Conservation (phyloP, 2,888 invertebrate species). For the Ophion slaviceki region DNA sequence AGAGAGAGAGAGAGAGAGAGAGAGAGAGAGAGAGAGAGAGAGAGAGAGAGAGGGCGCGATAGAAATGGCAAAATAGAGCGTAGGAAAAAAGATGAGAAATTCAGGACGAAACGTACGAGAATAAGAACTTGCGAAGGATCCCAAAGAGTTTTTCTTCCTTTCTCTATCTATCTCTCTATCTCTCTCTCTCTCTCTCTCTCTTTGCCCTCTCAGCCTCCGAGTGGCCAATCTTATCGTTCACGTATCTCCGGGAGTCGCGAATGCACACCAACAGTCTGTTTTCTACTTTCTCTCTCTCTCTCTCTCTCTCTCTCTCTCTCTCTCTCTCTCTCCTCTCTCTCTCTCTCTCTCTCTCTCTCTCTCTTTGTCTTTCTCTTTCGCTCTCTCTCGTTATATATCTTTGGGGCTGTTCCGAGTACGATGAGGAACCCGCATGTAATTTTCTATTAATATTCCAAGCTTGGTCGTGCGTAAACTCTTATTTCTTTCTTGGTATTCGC, state of each 20-base stretch:
- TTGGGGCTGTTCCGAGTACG: slow-evolving; percentile 21
- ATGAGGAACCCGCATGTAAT: slow-evolving; percentile 74
- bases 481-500: slow-evolving; percentile 58
- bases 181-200: too few relatives aligned
- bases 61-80: slow-evolving; percentile 38
- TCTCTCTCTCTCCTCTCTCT: slow-evolving; percentile 42
- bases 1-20: slow-evolving; percentile 64
- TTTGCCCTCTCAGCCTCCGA: slow-evolving; percentile 30
- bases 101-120: slow-evolving; percentile 48
- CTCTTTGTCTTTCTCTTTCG: slow-evolving; percentile 40
- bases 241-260: slow-evolving; percentile 76
- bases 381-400: slow-evolving; percentile 41
- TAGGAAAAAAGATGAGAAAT: slow-evolving; percentile 26
- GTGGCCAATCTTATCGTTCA: slow-evolving; percentile 72
- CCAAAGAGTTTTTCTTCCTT: slow-evolving; percentile 35
- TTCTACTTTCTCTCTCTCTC: slow-evolving; percentile 40
- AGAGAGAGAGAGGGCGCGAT: slow-evolving; percentile 49
- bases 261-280: slow-evolving; percentile 34
- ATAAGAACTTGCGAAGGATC: slow-evolving; percentile 41
- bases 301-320: slow-evolving; percentile 43
- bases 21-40: slow-evolving; percentile 44
- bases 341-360: slow-evolving; percentile 32
- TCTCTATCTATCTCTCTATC: slow-evolving; percentile 16
- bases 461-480: slow-evolving; percentile 76
- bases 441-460: slow-evolving; percentile 81